Evolutionary conservation across 2,888 invertebrate species (phyloP), one percentile per base, ranked within the genome.

Genomic region (Rhopalosiphum nymphaeae): DNA sequence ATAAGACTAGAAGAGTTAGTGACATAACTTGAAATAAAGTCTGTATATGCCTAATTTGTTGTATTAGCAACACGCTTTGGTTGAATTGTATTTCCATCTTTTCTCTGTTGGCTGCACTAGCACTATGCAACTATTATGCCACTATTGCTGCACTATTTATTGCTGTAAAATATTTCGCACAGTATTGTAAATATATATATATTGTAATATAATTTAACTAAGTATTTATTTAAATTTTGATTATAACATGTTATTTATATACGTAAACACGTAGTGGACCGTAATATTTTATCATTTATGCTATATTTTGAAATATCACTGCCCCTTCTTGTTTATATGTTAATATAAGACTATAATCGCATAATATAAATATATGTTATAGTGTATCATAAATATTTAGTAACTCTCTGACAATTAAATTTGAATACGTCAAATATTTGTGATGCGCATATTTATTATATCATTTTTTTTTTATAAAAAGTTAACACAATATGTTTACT

Each of bases 111-210:
- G 16, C 56, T 36, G 89, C 42, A 56, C 42, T n/a, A n/a, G n/a
- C n/a, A n/a, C n/a, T n/a, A n/a, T n/a, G n/a, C n/a, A n/a, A n/a
- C n/a, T n/a, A n/a, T n/a, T n/a, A n/a, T 9, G 21, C 53, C 89
- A 42, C 42, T 56, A 88, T 42, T 26, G 56, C 88, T 89, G 88
- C 88, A 42, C 56, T 56, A 46, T 7, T 0, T 46, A 89, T 56
- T 42, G 56, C 57, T 89, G 89, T 89, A 57, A 89, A 89, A 89
- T 89, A 57, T 89, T 89, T 89, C 7, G 42, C 89, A 36, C 78
- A 78, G 2, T 36, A 78, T 78, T 78, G 36, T 78, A 78, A 2
- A 78, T 78, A 36, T 67, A 9, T 57, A n/a, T 67, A n/a, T 67
- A 67, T 1, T 36, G 36, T 67, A 36, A 36, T 67, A n/a, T 67